Conservation (phyloP, 2,113 vertebrate genomes). For the Anguilla rostrata region DNA sequence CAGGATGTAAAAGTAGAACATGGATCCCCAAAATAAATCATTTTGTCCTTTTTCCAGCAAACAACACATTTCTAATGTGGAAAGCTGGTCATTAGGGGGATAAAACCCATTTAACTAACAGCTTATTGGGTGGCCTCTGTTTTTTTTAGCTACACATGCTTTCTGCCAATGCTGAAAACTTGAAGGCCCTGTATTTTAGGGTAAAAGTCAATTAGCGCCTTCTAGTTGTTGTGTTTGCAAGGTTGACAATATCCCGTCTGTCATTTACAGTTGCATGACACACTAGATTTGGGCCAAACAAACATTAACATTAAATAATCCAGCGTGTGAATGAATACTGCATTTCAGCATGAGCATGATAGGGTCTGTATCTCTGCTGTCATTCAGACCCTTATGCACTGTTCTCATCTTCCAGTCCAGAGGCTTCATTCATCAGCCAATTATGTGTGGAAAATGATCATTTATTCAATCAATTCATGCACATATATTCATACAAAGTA, state of each 20-base stretch:
- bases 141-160: neutral
- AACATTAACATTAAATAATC: neutral
- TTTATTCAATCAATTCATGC: too few relatives aligned
- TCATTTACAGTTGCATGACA: neutral
- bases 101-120: neutral
- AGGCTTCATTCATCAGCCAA: too few relatives aligned
- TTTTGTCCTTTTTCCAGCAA: neutral
- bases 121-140: neutral
- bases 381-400: too few relatives aligned
- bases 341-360: neutral
- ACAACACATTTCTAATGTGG: neutral
- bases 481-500: too few relatives aligned
- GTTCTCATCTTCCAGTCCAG: too few relatives aligned
- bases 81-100: neutral
- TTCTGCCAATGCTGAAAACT: neutral
- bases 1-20: neutral
- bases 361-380: neutral
- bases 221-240: neutral
- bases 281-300: neutral
- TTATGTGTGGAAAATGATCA: too few relatives aligned
- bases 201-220: conserved; percentile 1
- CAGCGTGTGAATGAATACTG: too few relatives aligned
- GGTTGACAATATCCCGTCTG: neutral
- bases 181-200: neutral
- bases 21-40: neutral